Base-by-base conservation (phyloP, 2,113 vertebrate species). In the Platycercus adscitus region DNA sequence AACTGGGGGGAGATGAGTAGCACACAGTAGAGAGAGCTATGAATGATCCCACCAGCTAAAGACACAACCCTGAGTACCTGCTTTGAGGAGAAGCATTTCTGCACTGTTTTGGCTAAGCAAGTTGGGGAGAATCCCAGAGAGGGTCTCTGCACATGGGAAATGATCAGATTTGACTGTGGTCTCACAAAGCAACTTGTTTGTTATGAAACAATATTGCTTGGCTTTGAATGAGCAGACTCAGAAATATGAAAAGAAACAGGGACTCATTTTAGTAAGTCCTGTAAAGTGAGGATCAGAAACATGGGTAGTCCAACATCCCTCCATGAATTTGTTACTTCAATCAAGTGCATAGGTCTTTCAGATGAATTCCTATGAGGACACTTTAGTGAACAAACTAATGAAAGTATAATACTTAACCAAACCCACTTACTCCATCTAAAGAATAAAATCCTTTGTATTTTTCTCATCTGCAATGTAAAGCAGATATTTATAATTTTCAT, bases 311-410 rank as follows among this genome's bases (percentile, higher is more conserved):
- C 4, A 80, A 86, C 44, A 44, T 84, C 56, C 41, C 31, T 89
- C 39, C 70, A 49, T 37, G 70, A 47, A 60, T n/a, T 69, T 52
- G n/a, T 94, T 72, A 82, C 46, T 86, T 69, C 65, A 78, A 87
- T 35, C 84, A 61, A 91, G 53, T 17, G 37, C 43, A 43, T 1
- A 69, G 64, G 46, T 66, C 61, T 93, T 85, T 11, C 49, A 87
- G 91, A 89, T 35, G 46, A 91, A 47, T 70, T 94, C 91, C 81
- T 93, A 47, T 50, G 50, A 89, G 72, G 87, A 83, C 41, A 64
- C 25, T 94, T 93, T 81, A 95, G 94, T 88, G 86, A 93, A 88
- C 29, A 81, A 96, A 88, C 66, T 86, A 95, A 93, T 85, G 88
- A 64, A 95, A 93, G 55, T 12, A 33, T 24, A 89, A 86, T 73